phyloP scores from a whole-genome alignment of 92 coral and sea anemone species.

The Actinernus sp. region DNA sequence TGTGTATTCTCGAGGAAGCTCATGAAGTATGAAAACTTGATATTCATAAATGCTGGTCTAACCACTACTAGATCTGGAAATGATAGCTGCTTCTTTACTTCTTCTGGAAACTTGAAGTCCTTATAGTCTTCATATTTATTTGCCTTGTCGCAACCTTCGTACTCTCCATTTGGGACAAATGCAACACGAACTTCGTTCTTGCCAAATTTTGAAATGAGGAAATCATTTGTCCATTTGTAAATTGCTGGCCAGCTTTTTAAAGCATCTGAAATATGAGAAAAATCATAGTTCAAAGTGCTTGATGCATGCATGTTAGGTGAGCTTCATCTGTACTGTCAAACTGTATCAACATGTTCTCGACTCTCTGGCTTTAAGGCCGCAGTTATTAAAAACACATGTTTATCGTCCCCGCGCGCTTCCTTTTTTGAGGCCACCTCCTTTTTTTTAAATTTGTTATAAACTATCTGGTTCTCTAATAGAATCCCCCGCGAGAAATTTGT shows the following conservation, averaged over 20 bases:
- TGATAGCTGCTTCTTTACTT: constrained; percentile 64
- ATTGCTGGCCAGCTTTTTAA: constrained; percentile 81
- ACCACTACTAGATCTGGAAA: constrained; percentile 90
- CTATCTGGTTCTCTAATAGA: too few species aligned
- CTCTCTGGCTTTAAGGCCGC: background rate
- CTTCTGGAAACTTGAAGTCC: constrained; percentile 64
- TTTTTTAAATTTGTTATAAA: too few species aligned
- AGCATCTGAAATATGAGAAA: constrained; percentile 47
- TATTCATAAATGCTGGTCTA: constrained; percentile 80
- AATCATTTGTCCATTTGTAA: constrained; percentile 80
- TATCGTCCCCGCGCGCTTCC: too few species aligned
- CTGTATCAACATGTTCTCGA: background rate
- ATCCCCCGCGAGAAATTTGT: too few species aligned
- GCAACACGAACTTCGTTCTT: constrained; percentile 73
- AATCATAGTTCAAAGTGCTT: background rate
- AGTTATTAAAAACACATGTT: background rate
- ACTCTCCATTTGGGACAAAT: constrained; percentile 84
- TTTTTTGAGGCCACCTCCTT: too few species aligned
- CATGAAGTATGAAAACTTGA: constrained; percentile 74
- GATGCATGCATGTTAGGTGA: too few species aligned
- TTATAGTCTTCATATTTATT: constrained; percentile 66
- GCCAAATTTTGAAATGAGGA: constrained; percentile 67
- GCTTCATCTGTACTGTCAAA: too few species aligned
- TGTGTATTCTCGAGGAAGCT: constrained; percentile 43
- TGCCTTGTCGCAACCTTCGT: constrained; percentile 88